These are phyloP conservation scores for Smittia sp. DNA, from an alignment of 2,888 invertebrate genomes.

Conservation along the genomic window DNA sequence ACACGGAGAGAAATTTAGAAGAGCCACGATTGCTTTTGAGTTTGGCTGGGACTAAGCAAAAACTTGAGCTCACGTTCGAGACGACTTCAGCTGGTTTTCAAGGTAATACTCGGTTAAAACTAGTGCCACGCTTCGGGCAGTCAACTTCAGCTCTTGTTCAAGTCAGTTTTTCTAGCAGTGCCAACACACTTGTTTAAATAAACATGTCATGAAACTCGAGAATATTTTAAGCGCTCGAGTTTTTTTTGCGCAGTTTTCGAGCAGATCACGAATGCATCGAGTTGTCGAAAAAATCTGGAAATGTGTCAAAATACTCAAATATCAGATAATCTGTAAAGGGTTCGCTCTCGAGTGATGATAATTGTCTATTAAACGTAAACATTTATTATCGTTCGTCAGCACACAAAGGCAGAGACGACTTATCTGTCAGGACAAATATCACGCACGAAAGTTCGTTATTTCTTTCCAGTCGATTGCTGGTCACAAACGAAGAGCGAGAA, in stretches of 20 bases:
- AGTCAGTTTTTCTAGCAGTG: slow-evolving; percentile 3
- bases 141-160: too few species aligned
- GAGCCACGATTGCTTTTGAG: too few species aligned
- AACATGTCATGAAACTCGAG: slow-evolving; percentile 26
- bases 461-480: background rate
- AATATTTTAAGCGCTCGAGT: background rate
- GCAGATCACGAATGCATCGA: background rate
- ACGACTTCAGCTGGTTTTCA: too few species aligned
- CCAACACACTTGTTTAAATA: slow-evolving; percentile 25
- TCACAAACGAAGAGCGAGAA: background rate
- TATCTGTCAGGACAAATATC: background rate
- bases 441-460: slow-evolving; percentile 13
- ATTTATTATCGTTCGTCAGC: slow-evolving; percentile 8
- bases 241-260: slow-evolving; percentile 29
- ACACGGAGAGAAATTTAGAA: too few species aligned
- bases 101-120: too few species aligned
- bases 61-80: too few species aligned
- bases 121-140: too few species aligned
- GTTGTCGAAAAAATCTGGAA: slow-evolving; percentile 4
- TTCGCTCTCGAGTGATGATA: slow-evolving; percentile 19
- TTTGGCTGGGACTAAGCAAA: too few species aligned
- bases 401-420: background rate
- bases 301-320: slow-evolving; percentile 33
- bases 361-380: slow-evolving; percentile 27
- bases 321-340: slow-evolving; percentile 7